Evolutionary conservation across 2,888 invertebrate genomes (phyloP).

Genomic region (Resseliella maxima): DNA sequence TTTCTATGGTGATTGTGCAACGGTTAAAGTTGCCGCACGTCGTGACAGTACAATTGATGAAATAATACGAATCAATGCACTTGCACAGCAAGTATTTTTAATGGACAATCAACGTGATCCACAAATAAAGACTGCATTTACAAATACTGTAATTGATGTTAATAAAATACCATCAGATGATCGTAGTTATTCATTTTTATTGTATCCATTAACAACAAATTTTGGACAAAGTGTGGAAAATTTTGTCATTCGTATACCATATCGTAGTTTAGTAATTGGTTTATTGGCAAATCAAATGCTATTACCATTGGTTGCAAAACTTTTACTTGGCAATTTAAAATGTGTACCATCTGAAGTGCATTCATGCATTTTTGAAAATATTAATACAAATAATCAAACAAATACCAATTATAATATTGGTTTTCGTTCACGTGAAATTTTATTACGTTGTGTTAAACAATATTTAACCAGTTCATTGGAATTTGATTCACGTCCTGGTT

Average conservation of each 20-base stretch:
- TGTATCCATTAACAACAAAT: slow-evolving; percentile 81
- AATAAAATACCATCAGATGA: slow-evolving; percentile 76
- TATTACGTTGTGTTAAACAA: slow-evolving; percentile 82
- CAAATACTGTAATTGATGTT: slow-evolving; percentile 61
- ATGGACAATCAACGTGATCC: slow-evolving; percentile 70
- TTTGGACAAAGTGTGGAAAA: slow-evolving; percentile 80
- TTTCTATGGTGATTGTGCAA: slow-evolving; percentile 92
- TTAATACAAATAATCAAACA: slow-evolving; percentile 67
- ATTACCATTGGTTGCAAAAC: slow-evolving; percentile 88
- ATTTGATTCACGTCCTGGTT: slow-evolving; percentile 89
- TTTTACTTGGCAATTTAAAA: slow-evolving; percentile 82
- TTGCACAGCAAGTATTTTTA: slow-evolving; percentile 89
- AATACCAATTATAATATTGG: slow-evolving; percentile 67
- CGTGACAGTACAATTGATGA: slow-evolving; percentile 87
- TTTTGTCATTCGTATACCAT: slow-evolving; percentile 86
- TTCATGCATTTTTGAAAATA: slow-evolving; percentile 67
- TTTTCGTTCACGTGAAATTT: slow-evolving; percentile 71
- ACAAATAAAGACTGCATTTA: slow-evolving; percentile 56
- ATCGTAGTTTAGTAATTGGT: slow-evolving; percentile 87
- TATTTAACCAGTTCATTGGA: slow-evolving; percentile 85
- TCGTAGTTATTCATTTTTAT: slow-evolving; percentile 87
- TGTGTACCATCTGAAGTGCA: slow-evolving; percentile 71
- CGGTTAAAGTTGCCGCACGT: slow-evolving; percentile 93
- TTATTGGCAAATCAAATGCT: slow-evolving; percentile 92
- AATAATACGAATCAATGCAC: slow-evolving; percentile 84